These are phyloP conservation scores for Heterohyrax brucei DNA, from an alignment of 2,797 vertebrate genomes.

Conservation along the genomic window DNA sequence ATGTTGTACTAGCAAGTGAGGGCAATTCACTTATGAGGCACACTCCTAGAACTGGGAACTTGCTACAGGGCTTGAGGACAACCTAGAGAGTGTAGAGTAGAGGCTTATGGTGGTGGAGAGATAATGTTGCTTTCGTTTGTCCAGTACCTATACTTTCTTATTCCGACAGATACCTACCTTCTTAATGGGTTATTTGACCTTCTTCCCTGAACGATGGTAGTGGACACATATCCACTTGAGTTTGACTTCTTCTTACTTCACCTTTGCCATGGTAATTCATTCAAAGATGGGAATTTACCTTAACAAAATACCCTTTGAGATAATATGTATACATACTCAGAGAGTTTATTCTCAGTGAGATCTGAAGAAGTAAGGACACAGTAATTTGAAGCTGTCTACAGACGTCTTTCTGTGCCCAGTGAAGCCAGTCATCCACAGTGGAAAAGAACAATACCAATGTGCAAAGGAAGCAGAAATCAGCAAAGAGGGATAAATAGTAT, in stretches of 20 bases:
- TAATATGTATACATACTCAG: background rate
- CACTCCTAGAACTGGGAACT: background rate
- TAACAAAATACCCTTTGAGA: background rate
- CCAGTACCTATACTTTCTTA: background rate
- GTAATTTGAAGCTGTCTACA: background rate
- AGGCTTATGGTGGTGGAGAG: background rate
- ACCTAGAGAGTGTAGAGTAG: background rate
- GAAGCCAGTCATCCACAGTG: background rate
- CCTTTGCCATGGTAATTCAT: background rate
- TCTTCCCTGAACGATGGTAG: background rate
- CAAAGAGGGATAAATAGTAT: background rate
- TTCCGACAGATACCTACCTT: background rate
- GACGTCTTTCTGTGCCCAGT: background rate
- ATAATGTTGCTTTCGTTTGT: background rate
- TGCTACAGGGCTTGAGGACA: background rate
- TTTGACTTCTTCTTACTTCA: background rate
- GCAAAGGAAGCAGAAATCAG: background rate
- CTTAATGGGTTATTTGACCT: background rate
- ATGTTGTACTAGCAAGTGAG: background rate
- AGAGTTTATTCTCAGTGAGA: background rate
- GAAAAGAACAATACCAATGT: background rate
- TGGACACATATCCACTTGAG: background rate
- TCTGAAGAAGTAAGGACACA: background rate
- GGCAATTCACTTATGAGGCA: no score
- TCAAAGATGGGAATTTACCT: background rate